Evolutionary conservation across 2,797 vertebrate species (phyloP).

Genomic region (Valencia hispanica): DNA sequence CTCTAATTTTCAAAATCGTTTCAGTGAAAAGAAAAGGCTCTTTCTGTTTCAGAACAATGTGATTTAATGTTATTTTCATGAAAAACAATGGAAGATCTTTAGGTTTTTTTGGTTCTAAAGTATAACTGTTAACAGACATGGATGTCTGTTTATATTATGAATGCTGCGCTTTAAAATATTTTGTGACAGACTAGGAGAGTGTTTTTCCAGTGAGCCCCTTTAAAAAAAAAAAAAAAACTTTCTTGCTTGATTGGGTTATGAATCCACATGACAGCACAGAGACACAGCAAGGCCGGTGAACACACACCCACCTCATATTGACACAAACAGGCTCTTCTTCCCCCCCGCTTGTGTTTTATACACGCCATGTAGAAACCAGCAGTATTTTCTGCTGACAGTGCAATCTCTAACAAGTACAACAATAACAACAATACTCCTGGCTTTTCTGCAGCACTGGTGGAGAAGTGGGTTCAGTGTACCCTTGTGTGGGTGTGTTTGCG

Average conservation of each 20-base stretch:
- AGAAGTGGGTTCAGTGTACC: slow-evolving; percentile 28
- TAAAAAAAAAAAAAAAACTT: slow-evolving; percentile 37
- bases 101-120: neutral
- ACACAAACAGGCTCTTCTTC: slow-evolving; percentile 13
- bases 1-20: too few species aligned
- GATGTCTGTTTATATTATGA: slow-evolving; percentile 7
- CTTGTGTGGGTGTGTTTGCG: slow-evolving; percentile 20
- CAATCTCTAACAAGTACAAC: slow-evolving; percentile 58
- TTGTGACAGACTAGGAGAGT: slow-evolving; percentile 24
- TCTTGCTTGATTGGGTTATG: slow-evolving; percentile 71
- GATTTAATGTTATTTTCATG: too few species aligned
- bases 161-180: slow-evolving; percentile 30
- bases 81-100: neutral
- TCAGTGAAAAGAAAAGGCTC: too few species aligned
- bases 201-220: slow-evolving; percentile 46
- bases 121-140: neutral
- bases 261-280: slow-evolving; percentile 72
- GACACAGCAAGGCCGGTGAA: slow-evolving; percentile 60
- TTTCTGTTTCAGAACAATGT: neutral
- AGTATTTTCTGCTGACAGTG: slow-evolving; percentile 66
- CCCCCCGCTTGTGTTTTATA: slow-evolving; percentile 41
- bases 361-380: slow-evolving; percentile 46
- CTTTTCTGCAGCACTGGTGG: slow-evolving; percentile 43
- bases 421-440: slow-evolving; percentile 65
- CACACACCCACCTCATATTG: slow-evolving; percentile 1